Base-by-base conservation (phyloP, 2,888 invertebrate species). In the Drosophila antonietae region DNA sequence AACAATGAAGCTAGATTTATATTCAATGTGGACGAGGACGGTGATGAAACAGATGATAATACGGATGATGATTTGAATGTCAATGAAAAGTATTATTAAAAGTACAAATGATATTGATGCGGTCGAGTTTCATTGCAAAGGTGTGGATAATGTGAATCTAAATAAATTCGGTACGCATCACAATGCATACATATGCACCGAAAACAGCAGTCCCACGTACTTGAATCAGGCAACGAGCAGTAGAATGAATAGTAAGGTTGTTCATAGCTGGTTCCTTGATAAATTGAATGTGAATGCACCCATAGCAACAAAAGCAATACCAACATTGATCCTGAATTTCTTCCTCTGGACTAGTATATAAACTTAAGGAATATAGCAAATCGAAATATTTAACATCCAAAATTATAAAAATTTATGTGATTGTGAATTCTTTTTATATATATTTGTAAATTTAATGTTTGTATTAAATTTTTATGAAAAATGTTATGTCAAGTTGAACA, bases 401-500 rank as follows among this genome's bases (percentile, higher is more conserved):
- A 80, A 83, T 82, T 86, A 84, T 84, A 88, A 88, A 88, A 88
- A 85, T 88, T 88, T 84, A 84, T 84, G 84, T 84, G 84, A 84
- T 84, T 84, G 84, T 84, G 88, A 84, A 84, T 84, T 84, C 86
- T 84, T 88, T 83, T 82, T 51, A 51, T 51, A 77, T 85, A 84
- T 81, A 80, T 88, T 88, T 84, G 78, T 84, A 85, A 88, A 84
- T 83, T 84, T 88, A 88, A 84, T 84, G 88, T 84, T 84, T 84
- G 84, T 84, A 84, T 84, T 85, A 84, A 84, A 84, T 88, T 84
- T 84, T 83, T 84, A 84, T 84, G 84, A 84, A 88, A 83, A 84
- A 83, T 84, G 83, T 84, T 84, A 84, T 84, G 84, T 85, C 88
- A 88, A 80, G 86, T 84, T 88, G 72, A 84, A 84, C 64, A 79